These are phyloP conservation scores for Liposcelis brunnea DNA, from an alignment of 2,888 invertebrate species.

Conservation along the genomic window DNA sequence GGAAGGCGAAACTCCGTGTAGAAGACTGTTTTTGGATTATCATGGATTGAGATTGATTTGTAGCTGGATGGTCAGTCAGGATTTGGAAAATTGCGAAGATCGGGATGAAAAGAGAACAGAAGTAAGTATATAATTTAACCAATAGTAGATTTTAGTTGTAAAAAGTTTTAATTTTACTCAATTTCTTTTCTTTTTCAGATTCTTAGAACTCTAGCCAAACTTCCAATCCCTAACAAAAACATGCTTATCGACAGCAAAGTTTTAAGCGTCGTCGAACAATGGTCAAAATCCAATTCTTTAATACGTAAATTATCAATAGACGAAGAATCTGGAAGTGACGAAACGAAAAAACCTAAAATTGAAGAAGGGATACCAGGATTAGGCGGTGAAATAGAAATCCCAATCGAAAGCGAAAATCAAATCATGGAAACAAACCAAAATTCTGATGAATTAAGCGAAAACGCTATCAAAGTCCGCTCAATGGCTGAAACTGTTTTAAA, in stretches of 20 bases:
- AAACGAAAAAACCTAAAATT: conserved; percentile 2
- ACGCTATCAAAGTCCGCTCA: neutral
- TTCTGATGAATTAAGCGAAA: neutral
- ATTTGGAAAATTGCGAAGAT: no score
- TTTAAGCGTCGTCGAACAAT: conserved; percentile 64
- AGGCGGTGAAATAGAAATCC: conserved; percentile 5
- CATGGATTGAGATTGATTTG: conserved; percentile 80
- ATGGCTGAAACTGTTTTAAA: conserved; percentile 45
- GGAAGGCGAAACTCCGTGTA: conserved; percentile 63
- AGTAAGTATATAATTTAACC: no score
- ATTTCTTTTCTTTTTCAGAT: conserved; percentile 35
- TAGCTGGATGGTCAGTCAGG: conserved; percentile 71
- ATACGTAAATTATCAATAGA: conserved; percentile 1
- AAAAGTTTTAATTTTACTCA: no score
- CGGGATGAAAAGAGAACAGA: no score
- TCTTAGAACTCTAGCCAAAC: conserved; percentile 60
- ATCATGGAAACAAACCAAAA: conserved; percentile 1
- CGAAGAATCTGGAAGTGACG: conserved; percentile 10
- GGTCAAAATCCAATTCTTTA: conserved; percentile 24
- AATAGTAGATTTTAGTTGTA: no score
- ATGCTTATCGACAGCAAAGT: conserved; percentile 86
- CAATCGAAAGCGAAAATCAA: neutral
- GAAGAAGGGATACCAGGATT: neutral
- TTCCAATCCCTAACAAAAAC: conserved; percentile 87
- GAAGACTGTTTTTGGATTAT: conserved; percentile 79